phyloP scores from a whole-genome alignment of 2,888 invertebrate genomes.

The Andrena hattorfiana region DNA sequence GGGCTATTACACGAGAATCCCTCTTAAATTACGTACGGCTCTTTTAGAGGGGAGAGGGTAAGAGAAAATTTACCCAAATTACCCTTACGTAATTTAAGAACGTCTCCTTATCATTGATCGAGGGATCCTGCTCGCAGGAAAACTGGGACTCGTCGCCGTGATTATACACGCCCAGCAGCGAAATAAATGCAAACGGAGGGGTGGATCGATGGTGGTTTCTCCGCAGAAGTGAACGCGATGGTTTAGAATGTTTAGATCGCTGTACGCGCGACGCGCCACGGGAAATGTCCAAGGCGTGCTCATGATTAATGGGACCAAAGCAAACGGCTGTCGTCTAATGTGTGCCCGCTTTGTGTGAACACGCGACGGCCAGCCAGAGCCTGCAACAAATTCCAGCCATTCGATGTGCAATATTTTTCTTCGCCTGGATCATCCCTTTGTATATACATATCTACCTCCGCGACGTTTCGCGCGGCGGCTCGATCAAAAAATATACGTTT shows the following conservation, averaged over 20 bases:
- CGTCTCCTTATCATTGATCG: too few species aligned
- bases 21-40: too few species aligned
- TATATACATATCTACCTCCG: neutral
- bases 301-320: slow-evolving; percentile 54
- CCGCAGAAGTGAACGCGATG: neutral
- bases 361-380: neutral
- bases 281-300: slow-evolving; percentile 25
- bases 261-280: neutral
- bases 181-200: slow-evolving; percentile 26
- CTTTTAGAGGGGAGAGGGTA: too few species aligned
- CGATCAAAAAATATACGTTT: slow-evolving; percentile 12
- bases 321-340: slow-evolving; percentile 25
- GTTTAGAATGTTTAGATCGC: slow-evolving; percentile 25
- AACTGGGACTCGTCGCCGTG: neutral
- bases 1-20: too few species aligned
- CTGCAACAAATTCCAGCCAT: slow-evolving; percentile 5
- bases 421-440: neutral
- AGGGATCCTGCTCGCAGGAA: too few species aligned
- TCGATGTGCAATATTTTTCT: neutral
- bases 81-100: too few species aligned
- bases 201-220: slow-evolving; percentile 39
- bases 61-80: too few species aligned
- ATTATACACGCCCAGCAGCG: slow-evolving; percentile 18
- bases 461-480: neutral
- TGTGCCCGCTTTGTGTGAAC: slow-evolving; percentile 27